These are phyloP conservation scores for Zosterops hypoxanthus DNA, from an alignment of 2,113 vertebrate genomes.

Conservation along the genomic window DNA sequence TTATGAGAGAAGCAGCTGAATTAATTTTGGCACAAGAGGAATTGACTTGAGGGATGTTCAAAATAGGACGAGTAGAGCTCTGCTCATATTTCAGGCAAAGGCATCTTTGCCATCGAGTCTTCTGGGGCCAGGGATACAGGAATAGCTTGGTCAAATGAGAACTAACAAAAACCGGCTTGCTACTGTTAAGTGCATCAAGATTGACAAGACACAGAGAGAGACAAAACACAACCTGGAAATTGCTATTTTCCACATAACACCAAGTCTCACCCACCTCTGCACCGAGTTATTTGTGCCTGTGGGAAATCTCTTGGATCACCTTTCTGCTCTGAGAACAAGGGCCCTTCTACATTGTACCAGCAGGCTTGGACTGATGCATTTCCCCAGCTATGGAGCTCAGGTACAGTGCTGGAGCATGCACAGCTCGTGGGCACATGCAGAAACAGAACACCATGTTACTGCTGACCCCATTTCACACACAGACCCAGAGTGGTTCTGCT, in stretches of 20 bases:
- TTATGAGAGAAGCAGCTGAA: background rate
- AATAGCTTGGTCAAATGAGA: background rate
- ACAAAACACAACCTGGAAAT: background rate
- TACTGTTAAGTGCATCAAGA: background rate
- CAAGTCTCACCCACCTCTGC: background rate
- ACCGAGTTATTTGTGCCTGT: background rate
- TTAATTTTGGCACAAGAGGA: background rate
- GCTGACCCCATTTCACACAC: accelerated
- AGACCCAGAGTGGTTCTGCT: accelerated
- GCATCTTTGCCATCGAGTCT: background rate
- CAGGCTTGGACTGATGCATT: background rate
- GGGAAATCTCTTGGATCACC: background rate
- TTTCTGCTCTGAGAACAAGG: background rate
- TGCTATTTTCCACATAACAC: background rate
- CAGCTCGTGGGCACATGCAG: background rate
- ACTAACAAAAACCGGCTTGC: background rate
- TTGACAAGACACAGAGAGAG: background rate
- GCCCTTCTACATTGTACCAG: accelerated
- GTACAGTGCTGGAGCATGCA: background rate
- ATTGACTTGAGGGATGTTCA: background rate
- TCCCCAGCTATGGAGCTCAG: accelerated
- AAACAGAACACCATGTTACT: background rate
- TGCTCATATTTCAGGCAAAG: background rate
- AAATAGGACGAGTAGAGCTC: background rate
- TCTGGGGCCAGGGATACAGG: background rate